Conservation (phyloP, 2,888 invertebrate species). For the Stegana nigrithorax region DNA sequence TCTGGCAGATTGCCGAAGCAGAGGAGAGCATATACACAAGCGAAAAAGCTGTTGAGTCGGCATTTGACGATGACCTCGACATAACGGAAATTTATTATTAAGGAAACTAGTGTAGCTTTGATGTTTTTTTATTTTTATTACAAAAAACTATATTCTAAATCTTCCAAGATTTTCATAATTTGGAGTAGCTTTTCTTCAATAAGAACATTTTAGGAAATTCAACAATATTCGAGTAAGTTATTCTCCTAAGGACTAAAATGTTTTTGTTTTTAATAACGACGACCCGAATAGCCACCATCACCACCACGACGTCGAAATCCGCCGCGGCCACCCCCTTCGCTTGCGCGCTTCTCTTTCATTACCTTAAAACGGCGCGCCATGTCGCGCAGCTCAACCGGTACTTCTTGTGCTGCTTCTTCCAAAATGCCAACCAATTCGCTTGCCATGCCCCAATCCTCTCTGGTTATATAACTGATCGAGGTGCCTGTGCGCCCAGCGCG, state of each 20-base stretch:
- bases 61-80: constrained; percentile 64
- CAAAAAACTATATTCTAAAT: constrained; percentile 13
- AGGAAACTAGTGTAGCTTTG: constrained; percentile 30
- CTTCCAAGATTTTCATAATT: background rate
- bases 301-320: constrained; percentile 29
- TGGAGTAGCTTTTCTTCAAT: no score
- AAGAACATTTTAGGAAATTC: background rate
- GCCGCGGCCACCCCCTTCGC: constrained; percentile 63
- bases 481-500: constrained; percentile 88
- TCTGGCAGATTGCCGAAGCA: constrained; percentile 66
- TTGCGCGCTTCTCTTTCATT: constrained; percentile 75
- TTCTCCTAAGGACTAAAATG: no score
- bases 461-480: constrained; percentile 84
- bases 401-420: constrained; percentile 86
- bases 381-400: constrained; percentile 79
- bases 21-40: constrained; percentile 56
- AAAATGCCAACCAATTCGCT: constrained; percentile 85
- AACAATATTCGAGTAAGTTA: no score
- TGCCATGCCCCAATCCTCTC: constrained; percentile 86
- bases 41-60: constrained; percentile 53
- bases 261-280: constrained; percentile 1
- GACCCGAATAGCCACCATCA: constrained; percentile 29
- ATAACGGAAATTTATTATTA: constrained; percentile 56
- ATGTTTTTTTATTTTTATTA: constrained; percentile 24
- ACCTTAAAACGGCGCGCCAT: constrained; percentile 82